A percentile compares a stretch with the other conserved stretches of the same genome.
Conservation (phyloP, 2,888 invertebrate genomes). For the Tenthredo mesomela region DNA sequence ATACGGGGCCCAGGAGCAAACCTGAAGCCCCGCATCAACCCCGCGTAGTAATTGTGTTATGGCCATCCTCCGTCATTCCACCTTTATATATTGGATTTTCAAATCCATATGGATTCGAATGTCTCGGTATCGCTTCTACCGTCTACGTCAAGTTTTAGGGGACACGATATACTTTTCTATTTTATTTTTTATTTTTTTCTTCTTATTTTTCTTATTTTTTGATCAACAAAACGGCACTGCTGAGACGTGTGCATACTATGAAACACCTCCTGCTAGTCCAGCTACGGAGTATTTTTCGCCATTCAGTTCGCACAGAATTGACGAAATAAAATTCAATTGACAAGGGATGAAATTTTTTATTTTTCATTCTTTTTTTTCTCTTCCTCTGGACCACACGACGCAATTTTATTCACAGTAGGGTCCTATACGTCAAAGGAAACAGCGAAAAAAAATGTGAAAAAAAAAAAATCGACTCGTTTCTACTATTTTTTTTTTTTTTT, state of each 20-base stretch:
- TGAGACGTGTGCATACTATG: neutral
- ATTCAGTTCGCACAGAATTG: neutral
- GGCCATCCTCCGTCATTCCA: slow-evolving; percentile 64
- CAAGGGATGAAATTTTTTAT: neutral
- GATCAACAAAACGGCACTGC: neutral
- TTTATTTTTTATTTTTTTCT: neutral
- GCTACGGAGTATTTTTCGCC: neutral
- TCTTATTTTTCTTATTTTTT: neutral
- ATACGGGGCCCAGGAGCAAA: slow-evolving; percentile 51
- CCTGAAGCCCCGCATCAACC: slow-evolving; percentile 68
- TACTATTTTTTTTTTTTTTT: neutral
- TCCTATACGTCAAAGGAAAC: neutral
- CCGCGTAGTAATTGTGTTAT: slow-evolving; percentile 74
- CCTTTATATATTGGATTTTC: slow-evolving; percentile 67
- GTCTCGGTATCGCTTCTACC: slow-evolving; percentile 33
- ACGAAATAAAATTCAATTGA: slow-evolving; percentile 20
- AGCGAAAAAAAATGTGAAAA: neutral
- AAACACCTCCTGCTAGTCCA: slow-evolving; percentile 47
- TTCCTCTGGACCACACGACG: neutral
- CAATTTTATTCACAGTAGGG: neutral
- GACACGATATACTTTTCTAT: slow-evolving; percentile 8
- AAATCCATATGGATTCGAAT: slow-evolving; percentile 65
- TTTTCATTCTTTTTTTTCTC: neutral
- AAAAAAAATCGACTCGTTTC: neutral
- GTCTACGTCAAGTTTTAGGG: neutral